Percentiles rank a stretch among this genome's conserved stretches.
These are phyloP conservation scores for Epinotia bilunana DNA, from an alignment of 2,888 invertebrate genomes.

Conservation along the genomic window DNA sequence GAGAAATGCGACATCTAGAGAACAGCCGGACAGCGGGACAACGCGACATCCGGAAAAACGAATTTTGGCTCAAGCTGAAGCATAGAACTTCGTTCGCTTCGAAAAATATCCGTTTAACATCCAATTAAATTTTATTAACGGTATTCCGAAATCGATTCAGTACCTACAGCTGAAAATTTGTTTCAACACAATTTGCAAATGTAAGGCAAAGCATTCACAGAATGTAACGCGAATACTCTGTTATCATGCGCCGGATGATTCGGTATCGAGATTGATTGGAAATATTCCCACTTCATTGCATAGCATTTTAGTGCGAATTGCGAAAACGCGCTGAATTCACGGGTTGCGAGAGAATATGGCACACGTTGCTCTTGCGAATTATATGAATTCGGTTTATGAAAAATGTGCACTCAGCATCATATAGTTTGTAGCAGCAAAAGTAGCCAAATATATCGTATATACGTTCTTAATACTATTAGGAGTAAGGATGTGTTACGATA, in stretches of 20 bases:
- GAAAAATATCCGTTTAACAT: no score
- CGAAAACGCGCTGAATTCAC: conserved; percentile 5
- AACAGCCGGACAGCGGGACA: no score
- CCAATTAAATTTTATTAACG: no score
- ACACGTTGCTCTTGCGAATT: background rate
- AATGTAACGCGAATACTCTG: conserved; percentile 20
- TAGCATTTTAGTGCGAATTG: conserved; percentile 31
- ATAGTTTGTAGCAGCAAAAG: no score
- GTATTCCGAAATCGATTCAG: background rate
- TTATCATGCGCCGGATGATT: conserved; percentile 19
- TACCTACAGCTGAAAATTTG: conserved; percentile 1
- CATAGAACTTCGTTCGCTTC: no score
- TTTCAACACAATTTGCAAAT: conserved; percentile 8
- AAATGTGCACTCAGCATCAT: background rate
- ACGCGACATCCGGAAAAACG: no score
- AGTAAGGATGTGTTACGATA: no score
- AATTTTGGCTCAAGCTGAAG: no score
- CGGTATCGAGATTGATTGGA: conserved; percentile 37
- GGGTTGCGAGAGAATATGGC: conserved; percentile 16
- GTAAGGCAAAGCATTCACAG: background rate
- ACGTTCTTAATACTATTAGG: no score
- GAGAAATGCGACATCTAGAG: no score
- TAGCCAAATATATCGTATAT: no score
- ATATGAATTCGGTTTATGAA: background rate
- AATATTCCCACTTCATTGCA: conserved; percentile 36